phyloP scores from a whole-genome alignment of 2,797 vertebrate species.

The Novumbra hubbsi region DNA sequence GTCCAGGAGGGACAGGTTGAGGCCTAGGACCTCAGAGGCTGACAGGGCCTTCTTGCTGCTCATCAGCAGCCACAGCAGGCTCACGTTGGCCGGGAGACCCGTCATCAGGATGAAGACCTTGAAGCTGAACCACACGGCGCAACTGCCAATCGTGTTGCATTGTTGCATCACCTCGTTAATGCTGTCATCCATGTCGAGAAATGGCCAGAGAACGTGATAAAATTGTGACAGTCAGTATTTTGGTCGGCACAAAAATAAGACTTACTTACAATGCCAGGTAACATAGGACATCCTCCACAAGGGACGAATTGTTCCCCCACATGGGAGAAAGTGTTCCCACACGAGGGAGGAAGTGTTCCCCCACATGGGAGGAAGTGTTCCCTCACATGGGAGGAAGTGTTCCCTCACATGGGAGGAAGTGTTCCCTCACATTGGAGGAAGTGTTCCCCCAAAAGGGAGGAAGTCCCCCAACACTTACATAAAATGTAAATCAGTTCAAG shows the following conservation, averaged over 20 bases:
- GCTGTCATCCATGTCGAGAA: too few species aligned
- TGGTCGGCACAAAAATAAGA: background rate
- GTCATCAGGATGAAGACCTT: conserved; percentile 34
- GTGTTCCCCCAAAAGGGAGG: too few species aligned
- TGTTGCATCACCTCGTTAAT: conserved; percentile 12
- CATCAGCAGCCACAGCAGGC: conserved; percentile 47
- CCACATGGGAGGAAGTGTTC: too few species aligned
- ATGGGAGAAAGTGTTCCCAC: too few species aligned
- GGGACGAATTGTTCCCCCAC: background rate
- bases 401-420: too few species aligned
- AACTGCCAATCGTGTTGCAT: conserved; percentile 6
- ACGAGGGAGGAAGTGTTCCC: too few species aligned
- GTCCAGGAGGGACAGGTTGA: conserved; percentile 48
- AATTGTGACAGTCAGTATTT: background rate
- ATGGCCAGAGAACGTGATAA: background rate
- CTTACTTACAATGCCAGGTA: background rate
- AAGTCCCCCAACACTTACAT: too few species aligned
- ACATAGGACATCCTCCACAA: background rate
- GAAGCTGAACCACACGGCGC: conserved; percentile 6
- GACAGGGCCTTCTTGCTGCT: conserved; percentile 32
- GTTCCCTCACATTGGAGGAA: too few species aligned
- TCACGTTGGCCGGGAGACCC: conserved; percentile 38
- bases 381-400: too few species aligned
- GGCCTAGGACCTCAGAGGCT: conserved; percentile 48
- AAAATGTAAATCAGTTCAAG: too few species aligned